Conservation (phyloP, 2,113 vertebrate genomes). For the Pandion haliaetus region DNA sequence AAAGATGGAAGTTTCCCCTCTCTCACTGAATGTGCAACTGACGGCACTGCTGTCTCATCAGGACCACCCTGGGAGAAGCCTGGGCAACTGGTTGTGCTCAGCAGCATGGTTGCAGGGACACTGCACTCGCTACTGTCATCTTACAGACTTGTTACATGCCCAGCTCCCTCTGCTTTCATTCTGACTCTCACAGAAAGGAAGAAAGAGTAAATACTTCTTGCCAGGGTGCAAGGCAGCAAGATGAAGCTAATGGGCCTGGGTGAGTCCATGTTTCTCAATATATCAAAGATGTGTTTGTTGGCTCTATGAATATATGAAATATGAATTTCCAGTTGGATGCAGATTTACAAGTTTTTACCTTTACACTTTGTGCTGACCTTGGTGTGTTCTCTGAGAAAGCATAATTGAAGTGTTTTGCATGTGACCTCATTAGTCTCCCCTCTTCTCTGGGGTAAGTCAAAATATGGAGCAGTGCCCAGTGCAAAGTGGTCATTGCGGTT, state of each 20-base stretch:
- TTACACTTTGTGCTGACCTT: not conserved
- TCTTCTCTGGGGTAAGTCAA: constrained; percentile 47
- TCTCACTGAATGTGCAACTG: not conserved
- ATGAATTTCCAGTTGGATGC: not conserved
- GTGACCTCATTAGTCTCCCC: not conserved
- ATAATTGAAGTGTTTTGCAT: not conserved
- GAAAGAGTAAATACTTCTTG: not conserved
- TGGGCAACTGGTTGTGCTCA: not conserved
- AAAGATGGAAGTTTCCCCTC: not conserved
- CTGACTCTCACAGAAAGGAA: not conserved
- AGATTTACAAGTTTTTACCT: not conserved
- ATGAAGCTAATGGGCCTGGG: not conserved
- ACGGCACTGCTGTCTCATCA: not conserved
- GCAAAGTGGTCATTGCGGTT: constrained; percentile 38
- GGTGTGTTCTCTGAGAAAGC: not conserved
- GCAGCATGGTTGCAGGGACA: not conserved
- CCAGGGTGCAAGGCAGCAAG: not conserved
- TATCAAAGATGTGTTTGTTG: not conserved
- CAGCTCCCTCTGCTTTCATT: not conserved
- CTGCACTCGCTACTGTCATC: not conserved
- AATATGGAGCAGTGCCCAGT: constrained; percentile 69
- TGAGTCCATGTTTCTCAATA: not conserved
- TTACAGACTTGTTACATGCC: not conserved
- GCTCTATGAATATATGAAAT: not conserved
- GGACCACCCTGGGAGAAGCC: not conserved